Base-by-base conservation (phyloP, 2,113 vertebrate genomes). In the Saguinus imperator region DNA sequence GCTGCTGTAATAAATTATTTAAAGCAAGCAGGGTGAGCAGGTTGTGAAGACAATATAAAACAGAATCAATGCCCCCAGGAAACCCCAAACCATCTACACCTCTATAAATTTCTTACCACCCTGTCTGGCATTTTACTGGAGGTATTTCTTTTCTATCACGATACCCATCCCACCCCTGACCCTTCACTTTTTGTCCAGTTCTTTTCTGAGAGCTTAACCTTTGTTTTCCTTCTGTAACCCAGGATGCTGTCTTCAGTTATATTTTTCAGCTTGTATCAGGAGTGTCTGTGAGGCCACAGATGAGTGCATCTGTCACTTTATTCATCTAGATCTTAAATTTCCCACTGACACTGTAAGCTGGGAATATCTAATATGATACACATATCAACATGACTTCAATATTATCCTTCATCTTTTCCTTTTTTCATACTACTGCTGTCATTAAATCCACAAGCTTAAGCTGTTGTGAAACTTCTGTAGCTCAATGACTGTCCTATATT, bases 1-100 rank as follows among this genome's bases (percentile, higher is more conserved):
- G 90, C 92, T 95, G 76, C 92, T 97, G 70, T 75, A 96, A 97
- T 98, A 95, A 97, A 98, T 97, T 97, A 98, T 97, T 98, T 97
- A 97, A 97, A 95, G 88, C 84, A 94, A 97, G 97, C 90, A 90
- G 94, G 90, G 95, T 20, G 35, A 97, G 92, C 23, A 1, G 84
- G 81, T 92, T 96, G 94, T 98, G 86, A 96, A 97, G 94, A 98
- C 93, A 96, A 95, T 98, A 96, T 95, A 94, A 97, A 98, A 95
- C 85, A 97, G 94, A 98, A 98, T 97, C 96, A 88, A 95, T 96
- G 95, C 84, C 80, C 55, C 85, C 68, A 97, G 96, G 96, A 97
- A 98, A 94, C 92, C 55, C 84, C 95, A 98, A 91, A 64, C 94
- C 96, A 95, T 92, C 93, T 84, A 29, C 68, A 94, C 81, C 82